Evolutionary conservation across 2,113 vertebrate species (phyloP).

Genomic region (Pluvianellus socialis): DNA sequence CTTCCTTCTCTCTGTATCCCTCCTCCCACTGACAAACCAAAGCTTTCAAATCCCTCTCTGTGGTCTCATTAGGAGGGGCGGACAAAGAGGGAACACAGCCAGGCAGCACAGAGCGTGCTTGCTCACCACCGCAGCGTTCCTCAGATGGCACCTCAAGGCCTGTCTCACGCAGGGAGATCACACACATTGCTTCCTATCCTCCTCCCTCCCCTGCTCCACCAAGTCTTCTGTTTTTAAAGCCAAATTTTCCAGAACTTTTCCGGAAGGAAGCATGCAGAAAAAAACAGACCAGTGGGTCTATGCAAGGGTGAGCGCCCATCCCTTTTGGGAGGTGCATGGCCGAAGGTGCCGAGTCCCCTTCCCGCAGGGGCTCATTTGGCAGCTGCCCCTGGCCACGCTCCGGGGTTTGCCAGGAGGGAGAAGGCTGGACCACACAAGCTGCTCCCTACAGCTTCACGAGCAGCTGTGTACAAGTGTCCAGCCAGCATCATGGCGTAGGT

Average conservation of each 20-base stretch:
- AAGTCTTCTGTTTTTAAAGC: not conserved
- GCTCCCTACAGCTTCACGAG: not conserved
- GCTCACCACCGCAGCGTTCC: not conserved
- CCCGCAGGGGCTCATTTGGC: not conserved
- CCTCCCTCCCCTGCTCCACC: not conserved
- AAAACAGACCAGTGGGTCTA: not conserved
- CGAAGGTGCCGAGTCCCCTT: not conserved
- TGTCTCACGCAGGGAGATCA: not conserved
- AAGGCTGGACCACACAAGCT: not conserved
- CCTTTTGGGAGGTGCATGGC: not conserved
- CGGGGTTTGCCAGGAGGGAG: not conserved
- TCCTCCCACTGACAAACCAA: not conserved
- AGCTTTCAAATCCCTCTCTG: not conserved
- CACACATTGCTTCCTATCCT: not conserved
- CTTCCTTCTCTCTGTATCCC: not conserved
- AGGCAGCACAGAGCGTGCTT: not conserved
- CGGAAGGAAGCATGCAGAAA: not conserved
- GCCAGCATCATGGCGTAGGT: not conserved
- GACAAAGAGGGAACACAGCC: not conserved
- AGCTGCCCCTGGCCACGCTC: not conserved
- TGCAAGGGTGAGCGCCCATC: not conserved
- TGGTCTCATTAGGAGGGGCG: not conserved
- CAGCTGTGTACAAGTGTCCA: fast-evolving
- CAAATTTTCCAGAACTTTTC: not conserved
- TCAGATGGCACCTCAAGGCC: not conserved